Evolutionary conservation across 2,888 invertebrate genomes (phyloP), one percentile per base, ranked within the genome.

Genomic region (Molorchus minor): DNA sequence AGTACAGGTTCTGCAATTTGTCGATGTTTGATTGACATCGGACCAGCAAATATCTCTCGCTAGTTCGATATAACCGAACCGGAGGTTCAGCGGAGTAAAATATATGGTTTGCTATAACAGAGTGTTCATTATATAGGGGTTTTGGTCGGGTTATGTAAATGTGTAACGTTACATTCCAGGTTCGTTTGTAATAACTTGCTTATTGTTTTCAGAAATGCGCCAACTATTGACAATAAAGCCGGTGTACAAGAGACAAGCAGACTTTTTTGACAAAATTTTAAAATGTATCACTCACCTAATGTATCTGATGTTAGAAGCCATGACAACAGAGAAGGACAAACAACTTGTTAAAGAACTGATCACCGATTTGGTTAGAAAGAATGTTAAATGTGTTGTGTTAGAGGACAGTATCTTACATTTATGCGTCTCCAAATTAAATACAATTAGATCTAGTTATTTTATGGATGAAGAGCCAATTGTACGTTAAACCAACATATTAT

Each of bases 341-440:
- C 73, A 77, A 44, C 67, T 79, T 47, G 84, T 84, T 1, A 78
- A 69, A 20, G 73, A 80, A 53, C 73, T 85, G 40, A 85, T 91
- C 10, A 82, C 82, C 54, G 78, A 81, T 66, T 81, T 90, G 49
- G 84, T 90, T 20, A 84, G 82, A 52, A 80, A 83, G 60, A 88
- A 90, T 80, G 87, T 91, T 51, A 86, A 87, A 64, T 89, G 89
- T 70, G 86, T 88, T 5, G 84, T 83, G 72, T 85, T 87, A 56
- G 89, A 90, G 60, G 93, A 94, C 79, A 88, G 92, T n/a, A 83
- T 95, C 64, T 84, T 96, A 60, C 96, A 96, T 83, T 84, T 95
- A 66, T 90, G 91, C 74, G 91, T 91, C 56, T 91, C 90, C 36
- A 87, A 88, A 65, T 84, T 89, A 65, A 93, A 92, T 82, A 89